Percentiles rank a stretch among this genome's conserved stretches.
Conservation (phyloP, 1,140 invertebrate genomes). For the Philopotamus ludificatus region DNA sequence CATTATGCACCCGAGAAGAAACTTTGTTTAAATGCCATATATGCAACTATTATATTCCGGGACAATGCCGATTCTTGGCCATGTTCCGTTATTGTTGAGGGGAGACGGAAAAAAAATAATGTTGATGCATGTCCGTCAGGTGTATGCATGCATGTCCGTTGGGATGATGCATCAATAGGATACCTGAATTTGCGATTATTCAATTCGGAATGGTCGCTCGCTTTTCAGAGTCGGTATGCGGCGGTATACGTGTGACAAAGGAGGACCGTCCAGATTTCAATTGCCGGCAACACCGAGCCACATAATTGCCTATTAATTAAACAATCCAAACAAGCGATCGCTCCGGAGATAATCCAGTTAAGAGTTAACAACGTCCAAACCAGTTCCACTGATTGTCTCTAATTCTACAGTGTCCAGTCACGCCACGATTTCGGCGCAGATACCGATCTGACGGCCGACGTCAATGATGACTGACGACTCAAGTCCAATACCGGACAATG, state of each 20-base stretch:
- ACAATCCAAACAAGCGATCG: conserved; percentile 11
- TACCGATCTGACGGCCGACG: conserved; percentile 19
- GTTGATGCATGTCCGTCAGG: too few relatives aligned
- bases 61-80: too few relatives aligned
- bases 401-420: not conserved
- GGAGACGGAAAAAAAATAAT: too few relatives aligned
- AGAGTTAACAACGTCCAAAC: not conserved
- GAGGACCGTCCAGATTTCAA: not conserved
- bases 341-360: not conserved
- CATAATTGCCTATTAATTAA: conserved; percentile 14
- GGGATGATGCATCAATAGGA: too few relatives aligned
- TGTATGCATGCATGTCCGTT: too few relatives aligned
- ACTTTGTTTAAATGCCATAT: not conserved
- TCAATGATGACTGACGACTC: conserved; percentile 13
- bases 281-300: not conserved
- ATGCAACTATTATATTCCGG: too few relatives aligned
- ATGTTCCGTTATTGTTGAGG: too few relatives aligned
- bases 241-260: too few relatives aligned
- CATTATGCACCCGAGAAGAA: not conserved
- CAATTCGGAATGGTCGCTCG: too few relatives aligned
- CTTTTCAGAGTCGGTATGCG: too few relatives aligned
- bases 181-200: too few relatives aligned
- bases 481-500: conserved; percentile 11
- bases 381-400: conserved; percentile 7
- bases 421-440: conserved; percentile 9